phyloP scores from a whole-genome alignment of 2,888 invertebrate species.

The Agrilus biguttatus region DNA sequence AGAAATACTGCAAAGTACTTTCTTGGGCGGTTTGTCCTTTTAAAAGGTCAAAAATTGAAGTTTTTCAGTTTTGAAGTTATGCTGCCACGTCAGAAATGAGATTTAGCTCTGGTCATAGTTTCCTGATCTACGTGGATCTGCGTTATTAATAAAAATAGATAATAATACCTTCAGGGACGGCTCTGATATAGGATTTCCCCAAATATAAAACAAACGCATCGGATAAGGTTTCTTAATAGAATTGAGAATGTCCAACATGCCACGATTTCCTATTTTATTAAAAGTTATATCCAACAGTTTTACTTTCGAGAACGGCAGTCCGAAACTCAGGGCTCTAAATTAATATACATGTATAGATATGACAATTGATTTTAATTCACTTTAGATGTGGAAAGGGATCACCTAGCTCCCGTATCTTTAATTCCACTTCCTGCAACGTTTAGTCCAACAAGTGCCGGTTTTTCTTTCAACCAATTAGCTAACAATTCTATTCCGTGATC shows the following conservation, averaged over 20 bases:
- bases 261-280: conserved; percentile 39
- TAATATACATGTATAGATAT: not conserved
- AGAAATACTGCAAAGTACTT: too few relatives aligned
- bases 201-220: conserved; percentile 28
- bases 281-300: conserved; percentile 40
- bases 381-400: not conserved
- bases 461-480: conserved; percentile 36
- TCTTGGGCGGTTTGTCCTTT: too few relatives aligned
- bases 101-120: too few relatives aligned
- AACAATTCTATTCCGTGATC: conserved; percentile 42
- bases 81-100: too few relatives aligned
- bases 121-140: not conserved
- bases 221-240: conserved; percentile 39
- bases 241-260: conserved; percentile 38
- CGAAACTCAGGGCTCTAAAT: conserved; percentile 35
- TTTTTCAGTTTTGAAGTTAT: too few relatives aligned
- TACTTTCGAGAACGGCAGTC: conserved; percentile 42
- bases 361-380: not conserved
- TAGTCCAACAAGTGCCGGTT: conserved; percentile 36
- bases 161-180: not conserved
- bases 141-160: not conserved
- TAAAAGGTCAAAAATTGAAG: too few relatives aligned
- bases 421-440: conserved; percentile 43
- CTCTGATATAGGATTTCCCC: conserved; percentile 24
- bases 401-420: conserved; percentile 39